phyloP scores from a whole-genome alignment of 1,140 invertebrate species.

The Metopolophium dirhodum region DNA sequence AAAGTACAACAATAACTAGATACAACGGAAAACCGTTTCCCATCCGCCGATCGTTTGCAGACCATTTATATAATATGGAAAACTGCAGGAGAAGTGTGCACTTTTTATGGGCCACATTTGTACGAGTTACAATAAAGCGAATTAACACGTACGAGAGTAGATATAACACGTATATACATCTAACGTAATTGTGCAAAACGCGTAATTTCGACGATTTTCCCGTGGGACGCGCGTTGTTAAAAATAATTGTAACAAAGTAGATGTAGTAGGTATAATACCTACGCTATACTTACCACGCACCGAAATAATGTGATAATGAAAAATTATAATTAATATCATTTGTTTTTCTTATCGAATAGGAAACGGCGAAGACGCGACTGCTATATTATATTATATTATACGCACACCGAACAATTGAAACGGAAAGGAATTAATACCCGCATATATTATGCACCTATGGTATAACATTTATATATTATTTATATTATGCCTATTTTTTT shows the following conservation, averaged over 20 bases:
- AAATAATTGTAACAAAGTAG: background rate
- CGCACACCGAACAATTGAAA: background rate
- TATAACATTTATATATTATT: background rate
- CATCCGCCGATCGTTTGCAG: background rate
- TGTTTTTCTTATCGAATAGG: constrained; percentile 16
- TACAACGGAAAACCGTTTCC: background rate
- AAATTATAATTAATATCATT: constrained; percentile 20
- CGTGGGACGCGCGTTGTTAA: background rate
- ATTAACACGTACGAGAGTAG: background rate
- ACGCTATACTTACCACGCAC: background rate
- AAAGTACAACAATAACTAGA: background rate
- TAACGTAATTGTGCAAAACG: background rate
- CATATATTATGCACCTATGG: background rate
- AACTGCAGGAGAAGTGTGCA: background rate
- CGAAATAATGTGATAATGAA: constrained; percentile 1
- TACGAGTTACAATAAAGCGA: background rate
- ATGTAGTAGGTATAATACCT: too few relatives aligned
- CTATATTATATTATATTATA: background rate
- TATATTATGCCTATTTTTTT: background rate
- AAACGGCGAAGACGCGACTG: constrained; percentile 3
- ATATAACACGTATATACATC: too few relatives aligned
- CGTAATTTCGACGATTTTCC: background rate
- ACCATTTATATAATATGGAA: background rate
- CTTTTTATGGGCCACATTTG: background rate
- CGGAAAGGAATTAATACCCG: background rate